These are phyloP conservation scores for Junco hyemalis DNA, from an alignment of 2,113 vertebrate genomes.

Conservation along the genomic window DNA sequence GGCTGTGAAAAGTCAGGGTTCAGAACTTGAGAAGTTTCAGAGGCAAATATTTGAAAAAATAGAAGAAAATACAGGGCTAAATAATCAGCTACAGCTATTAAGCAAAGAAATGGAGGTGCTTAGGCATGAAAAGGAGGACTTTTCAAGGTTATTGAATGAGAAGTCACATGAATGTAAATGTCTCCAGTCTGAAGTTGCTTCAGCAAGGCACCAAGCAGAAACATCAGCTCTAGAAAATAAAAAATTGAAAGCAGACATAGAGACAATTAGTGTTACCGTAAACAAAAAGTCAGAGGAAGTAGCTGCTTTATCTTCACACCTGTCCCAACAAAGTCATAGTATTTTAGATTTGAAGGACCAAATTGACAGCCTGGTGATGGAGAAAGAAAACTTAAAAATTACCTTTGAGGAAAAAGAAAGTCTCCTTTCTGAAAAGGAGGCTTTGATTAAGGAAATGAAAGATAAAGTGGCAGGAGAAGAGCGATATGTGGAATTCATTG, in stretches of 20 bases:
- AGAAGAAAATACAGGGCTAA: constrained; percentile 66
- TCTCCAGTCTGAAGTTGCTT: constrained; percentile 62
- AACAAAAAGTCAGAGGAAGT: constrained; percentile 67
- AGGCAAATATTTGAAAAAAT: constrained; percentile 70
- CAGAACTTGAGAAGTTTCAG: constrained; percentile 63
- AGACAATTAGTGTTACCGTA: constrained; percentile 42
- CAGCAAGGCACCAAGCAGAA: constrained; percentile 67
- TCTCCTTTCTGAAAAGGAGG: constrained; percentile 70
- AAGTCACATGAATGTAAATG: constrained; percentile 59
- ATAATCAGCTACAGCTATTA: constrained; percentile 66
- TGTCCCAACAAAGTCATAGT: constrained; percentile 60
- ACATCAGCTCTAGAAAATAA: constrained; percentile 72
- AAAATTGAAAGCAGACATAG: constrained; percentile 73
- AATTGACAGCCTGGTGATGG: constrained; percentile 51
- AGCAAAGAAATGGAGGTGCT: constrained; percentile 67
- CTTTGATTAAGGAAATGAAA: constrained; percentile 72
- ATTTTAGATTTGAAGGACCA: constrained; percentile 70
- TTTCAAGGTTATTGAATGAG: constrained; percentile 55
- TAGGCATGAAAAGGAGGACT: constrained; percentile 61
- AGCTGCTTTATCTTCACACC: constrained; percentile 55
- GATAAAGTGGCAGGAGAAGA: constrained; percentile 62
- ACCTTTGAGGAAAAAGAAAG: constrained; percentile 68
- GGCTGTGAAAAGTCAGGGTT: constrained; percentile 25
- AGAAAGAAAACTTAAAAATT: constrained; percentile 66
- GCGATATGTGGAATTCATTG: constrained; percentile 66